Base-by-base conservation (phyloP, 2,888 invertebrate species). In the Chorisops tibialis region DNA sequence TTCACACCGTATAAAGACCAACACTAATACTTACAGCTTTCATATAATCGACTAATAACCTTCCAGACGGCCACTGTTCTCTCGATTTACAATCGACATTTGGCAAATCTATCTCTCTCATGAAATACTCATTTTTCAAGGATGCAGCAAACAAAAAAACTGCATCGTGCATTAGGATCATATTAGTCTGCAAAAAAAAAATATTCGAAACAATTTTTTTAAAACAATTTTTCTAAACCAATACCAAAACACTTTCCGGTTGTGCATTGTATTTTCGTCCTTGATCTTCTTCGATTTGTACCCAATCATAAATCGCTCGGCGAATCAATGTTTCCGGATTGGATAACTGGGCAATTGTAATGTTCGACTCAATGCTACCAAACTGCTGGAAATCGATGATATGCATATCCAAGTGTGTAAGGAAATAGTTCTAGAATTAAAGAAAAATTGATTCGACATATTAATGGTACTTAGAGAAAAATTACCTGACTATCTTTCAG, bases 161-260 rank as follows among this genome's bases (percentile, higher is more conserved):
- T 1, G 85, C 84, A 71, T 87, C 87, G 71, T 85, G 84, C 66
- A 86, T 79, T 38, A 87, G 74, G 1, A 85, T 85, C 14, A 84
- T 81, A 68, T 82, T 82, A 7, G 83, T 82, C 86, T 87, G 14
- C 3, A 19, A 48, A 18, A 47, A 47, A 16, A 47, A 18, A 47
- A 47, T 41, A 18, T 30, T 30, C 3, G 45, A 62, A 16, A 56
- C 39, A 22, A n/a, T n/a, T n/a, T n/a, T n/a, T 18, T 48, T 16
- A 48, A 48, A 48, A 19, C 7, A 48, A 18, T 16, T 11, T 18
- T 48, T 30, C 30, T 5, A 30, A 30, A 7, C 5, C 30, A 5
- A 5, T 48, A 59, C 59, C 39, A 21, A 49, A 14, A 65, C 59
- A 30, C 48, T 54, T 7, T 62, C 14, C 12, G 37, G 50, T 30